Evolutionary conservation across 2,797 vertebrate species (phyloP).

Genomic region (Siniperca undulata): DNA sequence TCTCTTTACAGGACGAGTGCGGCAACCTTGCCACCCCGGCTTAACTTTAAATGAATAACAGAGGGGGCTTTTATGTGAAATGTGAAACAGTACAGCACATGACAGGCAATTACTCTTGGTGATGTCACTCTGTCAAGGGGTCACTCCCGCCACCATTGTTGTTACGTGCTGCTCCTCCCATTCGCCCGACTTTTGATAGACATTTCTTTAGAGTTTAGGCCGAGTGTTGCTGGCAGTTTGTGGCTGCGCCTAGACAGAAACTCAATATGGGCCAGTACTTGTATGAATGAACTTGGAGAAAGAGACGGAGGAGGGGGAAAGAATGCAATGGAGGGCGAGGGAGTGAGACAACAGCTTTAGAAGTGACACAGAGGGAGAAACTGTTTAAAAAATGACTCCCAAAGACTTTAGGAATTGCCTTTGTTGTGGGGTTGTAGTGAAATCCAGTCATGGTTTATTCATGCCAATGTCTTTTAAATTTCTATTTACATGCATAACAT

Average conservation of each 20-base stretch:
- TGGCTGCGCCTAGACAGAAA: conserved; percentile 77
- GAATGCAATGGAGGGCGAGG: conserved; percentile 28
- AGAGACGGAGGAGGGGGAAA: conserved; percentile 39
- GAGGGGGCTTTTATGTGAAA: conserved; percentile 74
- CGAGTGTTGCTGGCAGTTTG: conserved; percentile 62
- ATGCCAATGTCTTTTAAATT: conserved; percentile 64
- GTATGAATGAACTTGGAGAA: conserved; percentile 68
- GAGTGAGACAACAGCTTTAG: conserved; percentile 54
- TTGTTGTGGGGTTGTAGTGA: conserved; percentile 29
- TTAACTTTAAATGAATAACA: conserved; percentile 75
- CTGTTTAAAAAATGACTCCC: conserved; percentile 20
- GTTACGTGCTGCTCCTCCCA: conserved; percentile 64
- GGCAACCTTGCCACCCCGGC: conserved; percentile 68
- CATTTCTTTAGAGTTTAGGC: conserved; percentile 78
- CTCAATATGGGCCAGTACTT: conserved; percentile 70
- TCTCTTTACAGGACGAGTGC: conserved; percentile 66
- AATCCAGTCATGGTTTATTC: conserved; percentile 59
- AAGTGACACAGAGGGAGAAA: conserved; percentile 41
- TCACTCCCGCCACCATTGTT: conserved; percentile 78
- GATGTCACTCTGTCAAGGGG: conserved; percentile 78
- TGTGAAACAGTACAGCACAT: conserved; percentile 75
- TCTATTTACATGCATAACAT: conserved; percentile 57
- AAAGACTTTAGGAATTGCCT: conserved; percentile 28
- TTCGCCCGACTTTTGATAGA: conserved; percentile 73
- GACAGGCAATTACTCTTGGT: conserved; percentile 84